Evolutionary conservation across 2,113 vertebrate species (phyloP).

Genomic region (Meleagris gallopavo): DNA sequence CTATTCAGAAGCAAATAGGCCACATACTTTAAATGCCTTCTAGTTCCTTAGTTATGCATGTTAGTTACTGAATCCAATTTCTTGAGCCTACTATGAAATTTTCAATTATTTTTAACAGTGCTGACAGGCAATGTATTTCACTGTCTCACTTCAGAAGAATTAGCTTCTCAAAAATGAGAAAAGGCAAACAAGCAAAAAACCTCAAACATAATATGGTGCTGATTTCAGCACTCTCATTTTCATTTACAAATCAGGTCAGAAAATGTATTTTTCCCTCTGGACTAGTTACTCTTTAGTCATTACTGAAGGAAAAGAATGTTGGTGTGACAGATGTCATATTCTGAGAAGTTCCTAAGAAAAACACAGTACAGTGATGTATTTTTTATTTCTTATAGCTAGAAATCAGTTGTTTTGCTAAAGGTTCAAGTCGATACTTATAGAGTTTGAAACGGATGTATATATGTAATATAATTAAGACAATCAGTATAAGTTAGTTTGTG

Average conservation of each 20-base stretch:
- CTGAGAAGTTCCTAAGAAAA: neutral
- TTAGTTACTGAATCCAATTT: neutral
- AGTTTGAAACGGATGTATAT: neutral
- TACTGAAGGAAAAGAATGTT: neutral
- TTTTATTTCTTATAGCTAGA: neutral
- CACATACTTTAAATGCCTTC: neutral
- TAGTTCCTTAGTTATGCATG: neutral
- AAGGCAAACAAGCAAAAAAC: neutral
- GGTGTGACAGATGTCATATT: neutral
- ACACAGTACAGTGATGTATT: accelerated
- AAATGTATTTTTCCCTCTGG: neutral
- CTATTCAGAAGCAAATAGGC: neutral
- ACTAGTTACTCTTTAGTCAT: neutral
- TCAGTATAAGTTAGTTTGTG: neutral
- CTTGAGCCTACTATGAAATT: neutral
- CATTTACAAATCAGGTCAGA: neutral
- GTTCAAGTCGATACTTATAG: neutral
- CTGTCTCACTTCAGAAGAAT: neutral
- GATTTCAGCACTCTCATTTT: neutral
- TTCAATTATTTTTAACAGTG: neutral
- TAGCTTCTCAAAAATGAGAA: neutral
- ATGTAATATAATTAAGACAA: neutral
- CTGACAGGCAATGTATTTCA: neutral
- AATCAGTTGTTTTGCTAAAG: neutral
- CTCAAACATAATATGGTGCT: neutral